Conservation (phyloP, 1,140 invertebrate genomes). For the Brachionus paranguensis region DNA sequence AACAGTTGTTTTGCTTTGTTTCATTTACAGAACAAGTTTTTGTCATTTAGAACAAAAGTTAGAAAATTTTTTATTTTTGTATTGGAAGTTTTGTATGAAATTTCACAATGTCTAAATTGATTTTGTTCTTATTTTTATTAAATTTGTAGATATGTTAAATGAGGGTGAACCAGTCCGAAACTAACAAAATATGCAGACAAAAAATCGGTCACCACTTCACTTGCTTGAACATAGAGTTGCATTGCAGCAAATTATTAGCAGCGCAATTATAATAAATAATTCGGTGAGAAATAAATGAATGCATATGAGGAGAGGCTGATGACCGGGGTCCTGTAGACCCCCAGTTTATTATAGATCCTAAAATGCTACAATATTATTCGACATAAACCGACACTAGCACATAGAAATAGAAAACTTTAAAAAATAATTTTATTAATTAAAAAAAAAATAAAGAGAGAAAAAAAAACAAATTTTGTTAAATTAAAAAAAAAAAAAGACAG, state of each 20-base stretch:
- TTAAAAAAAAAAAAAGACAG: neutral
- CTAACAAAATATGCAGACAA: no score
- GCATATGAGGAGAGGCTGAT: neutral
- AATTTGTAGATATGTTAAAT: no score
- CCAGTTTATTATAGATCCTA: neutral
- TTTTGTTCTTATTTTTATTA: no score
- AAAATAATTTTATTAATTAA: constrained; percentile 29
- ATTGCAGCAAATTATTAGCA: neutral
- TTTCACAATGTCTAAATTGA: no score
- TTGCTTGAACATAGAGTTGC: no score
- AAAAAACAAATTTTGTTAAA: neutral
- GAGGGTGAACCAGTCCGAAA: no score
- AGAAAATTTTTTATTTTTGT: no score
- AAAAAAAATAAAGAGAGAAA: neutral
- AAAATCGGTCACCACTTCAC: no score
- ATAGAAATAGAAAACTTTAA: neutral
- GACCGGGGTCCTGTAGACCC: neutral
- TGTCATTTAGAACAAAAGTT: no score
- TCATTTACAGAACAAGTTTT: no score
- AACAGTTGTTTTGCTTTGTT: no score
- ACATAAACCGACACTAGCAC: neutral
- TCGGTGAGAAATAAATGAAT: neutral
- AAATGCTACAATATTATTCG: constrained; percentile 22
- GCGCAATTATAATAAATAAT: neutral
- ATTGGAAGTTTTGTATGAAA: no score